Evolutionary conservation across 2,888 invertebrate species (phyloP), one percentile per base, ranked within the genome.

Genomic region (Eupithecia exiguata): DNA sequence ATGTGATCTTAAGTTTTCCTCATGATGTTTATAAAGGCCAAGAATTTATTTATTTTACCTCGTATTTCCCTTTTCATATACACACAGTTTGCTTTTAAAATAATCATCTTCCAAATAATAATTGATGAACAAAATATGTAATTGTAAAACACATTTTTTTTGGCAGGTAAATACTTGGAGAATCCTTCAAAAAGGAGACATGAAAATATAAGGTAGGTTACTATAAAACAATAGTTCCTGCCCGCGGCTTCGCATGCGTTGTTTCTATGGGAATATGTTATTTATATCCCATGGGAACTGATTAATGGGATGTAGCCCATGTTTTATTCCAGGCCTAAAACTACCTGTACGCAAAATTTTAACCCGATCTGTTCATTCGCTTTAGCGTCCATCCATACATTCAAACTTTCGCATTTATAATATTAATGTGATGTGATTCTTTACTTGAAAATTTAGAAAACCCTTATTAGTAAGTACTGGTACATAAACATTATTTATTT

Each of bases 141-240:
- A n/a, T 67, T 68, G 40, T 74, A 14, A 43, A 71, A 69, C n/a
- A 58, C 7, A 62, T 62, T 62, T 74, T 14, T 72, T n/a, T 10
- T 83, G 85, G 74, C 83, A 94, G 94, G 86, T 79, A 92, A 94
- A 84, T 96, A 95, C 82, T 84, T 93, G 78, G 92, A 95, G 84
- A 92, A 95, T 78, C 90, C 94, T 12, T 79, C 82, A 53, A 91
- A 91, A 75, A 88, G 88, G 72, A 87, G 87, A 75, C 89, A 93
- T 86, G 92, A 94, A 76, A 93, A 94, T 84, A 91, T 95, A 62
- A 92, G 92, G 94, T 93, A 84, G 58, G 35, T 40, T 38, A 38
- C 3, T n/a, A n/a, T n/a, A n/a, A n/a, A n/a, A n/a, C n/a, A n/a
- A n/a, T n/a, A n/a, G n/a, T n/a, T n/a, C n/a, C n/a, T n/a, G n/a